phyloP scores from a whole-genome alignment of 2,888 invertebrate species.

The Xestia c-nigrum region DNA sequence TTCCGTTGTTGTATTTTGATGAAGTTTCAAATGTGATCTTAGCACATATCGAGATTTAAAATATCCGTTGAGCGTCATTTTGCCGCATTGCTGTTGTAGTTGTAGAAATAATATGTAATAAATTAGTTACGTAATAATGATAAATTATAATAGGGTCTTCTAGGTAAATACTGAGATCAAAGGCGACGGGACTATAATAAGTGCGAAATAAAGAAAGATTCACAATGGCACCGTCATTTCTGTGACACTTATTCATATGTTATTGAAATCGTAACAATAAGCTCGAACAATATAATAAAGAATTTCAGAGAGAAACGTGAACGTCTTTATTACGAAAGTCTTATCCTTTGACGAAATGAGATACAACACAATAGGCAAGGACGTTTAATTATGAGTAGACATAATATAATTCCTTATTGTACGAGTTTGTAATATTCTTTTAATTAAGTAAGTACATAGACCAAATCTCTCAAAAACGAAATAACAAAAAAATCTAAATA shows the following conservation, averaged over 20 bases:
- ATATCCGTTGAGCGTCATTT: not conserved
- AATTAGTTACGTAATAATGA: not conserved
- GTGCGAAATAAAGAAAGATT: not conserved
- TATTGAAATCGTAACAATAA: constrained; percentile 18
- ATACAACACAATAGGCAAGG: constrained; percentile 20
- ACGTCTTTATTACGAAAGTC: constrained; percentile 21
- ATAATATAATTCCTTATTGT: constrained; percentile 31
- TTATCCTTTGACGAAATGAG: constrained; percentile 7
- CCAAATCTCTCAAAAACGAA: constrained; percentile 21
- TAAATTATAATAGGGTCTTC: not conserved
- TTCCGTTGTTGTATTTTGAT: no score
- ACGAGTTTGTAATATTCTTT: constrained; percentile 6
- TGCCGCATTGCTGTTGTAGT: no score
- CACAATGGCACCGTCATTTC: not conserved
- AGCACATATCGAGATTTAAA: not conserved
- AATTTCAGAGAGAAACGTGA: constrained; percentile 9
- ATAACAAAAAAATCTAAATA: constrained; percentile 8
- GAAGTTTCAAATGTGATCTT: no score
- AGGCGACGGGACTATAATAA: not conserved
- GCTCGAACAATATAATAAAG: constrained; percentile 20
- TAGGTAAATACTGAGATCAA: not conserved
- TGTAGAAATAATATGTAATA: not conserved
- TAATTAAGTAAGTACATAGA: constrained; percentile 24
- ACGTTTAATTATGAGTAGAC: constrained; percentile 12
- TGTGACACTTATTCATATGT: constrained; percentile 2